Percentiles rank a stretch among this genome's conserved stretches.
These are phyloP conservation scores for Phenacoccus solenopsis DNA, from an alignment of 1,140 invertebrate genomes.

Conservation along the genomic window DNA sequence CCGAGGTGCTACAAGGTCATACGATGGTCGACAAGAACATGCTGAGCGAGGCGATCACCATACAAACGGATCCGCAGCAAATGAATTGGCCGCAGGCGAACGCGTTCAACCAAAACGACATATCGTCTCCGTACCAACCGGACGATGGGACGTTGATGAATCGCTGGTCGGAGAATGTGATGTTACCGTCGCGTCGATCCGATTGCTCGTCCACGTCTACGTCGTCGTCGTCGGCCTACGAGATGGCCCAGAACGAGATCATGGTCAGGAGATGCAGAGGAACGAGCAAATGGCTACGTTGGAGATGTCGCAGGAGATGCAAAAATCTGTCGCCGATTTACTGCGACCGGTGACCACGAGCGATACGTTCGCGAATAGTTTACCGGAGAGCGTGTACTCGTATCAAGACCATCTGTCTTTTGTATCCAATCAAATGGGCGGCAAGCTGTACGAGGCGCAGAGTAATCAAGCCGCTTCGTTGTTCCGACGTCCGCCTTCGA, in stretches of 20 bases:
- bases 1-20: neutral
- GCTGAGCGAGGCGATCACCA: neutral
- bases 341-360: neutral
- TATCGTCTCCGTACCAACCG: conserved; percentile 49
- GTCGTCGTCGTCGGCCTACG: conserved; percentile 29
- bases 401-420: neutral
- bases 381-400: neutral
- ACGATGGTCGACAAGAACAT: neutral
- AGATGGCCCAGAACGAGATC: too few relatives aligned
- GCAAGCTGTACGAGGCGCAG: neutral
- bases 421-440: neutral
- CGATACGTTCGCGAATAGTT: neutral
- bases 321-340: neutral
- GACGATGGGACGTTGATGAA: conserved; percentile 38
- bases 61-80: neutral
- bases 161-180: conserved; percentile 57
- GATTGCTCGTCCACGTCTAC: conserved; percentile 27
- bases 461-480: neutral
- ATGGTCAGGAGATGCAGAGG: too few relatives aligned
- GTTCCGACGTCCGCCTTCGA: neutral
- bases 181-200: conserved; percentile 39
- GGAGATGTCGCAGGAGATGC: neutral
- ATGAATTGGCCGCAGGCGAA: neutral
- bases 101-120: conserved; percentile 44
- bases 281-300: too few relatives aligned